These are phyloP conservation scores for Lepisosteus osseus DNA, from an alignment of 2,113 vertebrate genomes.

Conservation along the genomic window DNA sequence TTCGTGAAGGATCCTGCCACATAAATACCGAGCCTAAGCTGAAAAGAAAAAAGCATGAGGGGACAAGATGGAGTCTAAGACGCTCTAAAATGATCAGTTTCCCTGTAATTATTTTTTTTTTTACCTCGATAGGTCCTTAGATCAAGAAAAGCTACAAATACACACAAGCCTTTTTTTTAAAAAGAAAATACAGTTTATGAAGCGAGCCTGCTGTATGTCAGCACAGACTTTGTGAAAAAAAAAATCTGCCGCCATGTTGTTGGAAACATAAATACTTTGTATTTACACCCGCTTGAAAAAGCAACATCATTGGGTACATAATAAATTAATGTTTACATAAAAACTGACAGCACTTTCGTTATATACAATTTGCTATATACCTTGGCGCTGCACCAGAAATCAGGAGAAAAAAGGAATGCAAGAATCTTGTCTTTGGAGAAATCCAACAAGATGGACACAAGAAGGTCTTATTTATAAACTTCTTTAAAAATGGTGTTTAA, in stretches of 20 bases:
- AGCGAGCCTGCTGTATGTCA: constrained; percentile 22
- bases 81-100: too few relatives aligned
- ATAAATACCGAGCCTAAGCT: too few relatives aligned
- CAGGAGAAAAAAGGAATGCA: constrained; percentile 27
- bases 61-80: too few relatives aligned
- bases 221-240: constrained; percentile 24
- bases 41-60: too few relatives aligned
- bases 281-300: constrained; percentile 54
- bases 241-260: constrained; percentile 42
- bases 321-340: constrained; percentile 53
- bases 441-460: constrained; percentile 5
- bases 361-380: constrained; percentile 25
- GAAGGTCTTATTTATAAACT: background rate
- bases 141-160: constrained; percentile 16
- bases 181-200: constrained; percentile 17
- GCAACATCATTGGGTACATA: constrained; percentile 43
- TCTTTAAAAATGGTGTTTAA: too few relatives aligned
- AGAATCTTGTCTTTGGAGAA: constrained; percentile 20
- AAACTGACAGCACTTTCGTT: constrained; percentile 30
- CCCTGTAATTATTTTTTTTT: too few relatives aligned
- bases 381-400: constrained; percentile 36
- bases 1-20: too few relatives aligned
- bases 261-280: constrained; percentile 59
- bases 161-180: constrained; percentile 8
- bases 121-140: too few relatives aligned